phyloP scores from a whole-genome alignment of 2,888 invertebrate species.

The Trichopria drosophilae region DNA sequence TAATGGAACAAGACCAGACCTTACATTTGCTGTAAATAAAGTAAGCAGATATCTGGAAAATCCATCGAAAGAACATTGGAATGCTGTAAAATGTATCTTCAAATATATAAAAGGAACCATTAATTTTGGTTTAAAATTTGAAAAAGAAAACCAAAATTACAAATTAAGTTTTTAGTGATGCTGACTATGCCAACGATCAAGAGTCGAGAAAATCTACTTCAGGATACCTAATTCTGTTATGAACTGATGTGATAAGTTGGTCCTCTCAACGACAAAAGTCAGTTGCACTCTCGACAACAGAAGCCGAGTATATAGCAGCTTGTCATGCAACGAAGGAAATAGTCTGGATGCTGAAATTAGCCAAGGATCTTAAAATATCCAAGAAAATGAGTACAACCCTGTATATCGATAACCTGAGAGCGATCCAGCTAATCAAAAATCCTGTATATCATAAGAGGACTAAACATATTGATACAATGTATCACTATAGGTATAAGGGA shows the following conservation, averaged over 20 bases:
- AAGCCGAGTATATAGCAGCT: conserved; percentile 39
- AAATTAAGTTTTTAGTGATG: conserved; percentile 25
- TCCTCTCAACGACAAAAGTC: conserved; percentile 24
- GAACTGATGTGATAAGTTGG: conserved; percentile 30
- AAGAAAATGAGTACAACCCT: conserved; percentile 24
- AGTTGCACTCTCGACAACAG: conserved; percentile 30
- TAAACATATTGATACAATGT: conserved; percentile 29
- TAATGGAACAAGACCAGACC: conserved; percentile 1
- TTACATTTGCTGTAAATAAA: not conserved
- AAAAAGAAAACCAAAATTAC: not conserved
- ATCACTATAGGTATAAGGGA: conserved; percentile 29
- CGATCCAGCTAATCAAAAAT: conserved; percentile 29
- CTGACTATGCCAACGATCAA: conserved; percentile 28
- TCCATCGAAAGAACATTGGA: not conserved
- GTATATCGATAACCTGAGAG: too few relatives aligned
- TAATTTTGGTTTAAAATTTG: conserved; percentile 27
- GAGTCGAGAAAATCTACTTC: conserved; percentile 28
- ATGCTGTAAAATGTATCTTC: conserved; percentile 28
- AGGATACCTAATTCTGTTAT: conserved; percentile 28
- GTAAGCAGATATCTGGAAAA: not conserved
- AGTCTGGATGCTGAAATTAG: conserved; percentile 21
- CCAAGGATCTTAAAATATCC: conserved; percentile 16
- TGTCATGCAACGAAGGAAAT: conserved; percentile 36
- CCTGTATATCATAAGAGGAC: conserved; percentile 26
- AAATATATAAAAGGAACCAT: too few relatives aligned